A percentile compares a stretch with the other conserved stretches of the same genome.
These are phyloP conservation scores for Aurelia sp. DNA, from an alignment of 30 jellyfish, hydroid and myxozoan genomes.

Conservation along the genomic window DNA sequence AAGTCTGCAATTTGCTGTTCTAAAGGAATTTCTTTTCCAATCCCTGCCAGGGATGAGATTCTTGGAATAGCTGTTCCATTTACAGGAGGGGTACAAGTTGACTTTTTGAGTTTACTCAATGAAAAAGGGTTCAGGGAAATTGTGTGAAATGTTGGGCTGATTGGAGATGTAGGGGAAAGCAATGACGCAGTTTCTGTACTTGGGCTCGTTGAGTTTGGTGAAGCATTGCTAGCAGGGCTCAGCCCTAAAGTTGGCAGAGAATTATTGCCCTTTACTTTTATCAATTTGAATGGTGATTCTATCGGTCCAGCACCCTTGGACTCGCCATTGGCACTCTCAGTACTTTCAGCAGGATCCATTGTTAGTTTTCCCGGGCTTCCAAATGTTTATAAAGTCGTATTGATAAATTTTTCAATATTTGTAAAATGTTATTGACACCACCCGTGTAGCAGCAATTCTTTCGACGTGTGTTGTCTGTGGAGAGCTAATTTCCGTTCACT, in stretches of 20 bases:
- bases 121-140: conserved; percentile 77
- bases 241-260: conserved; percentile 36
- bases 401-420: conserved; percentile 33
- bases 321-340: conserved; percentile 2
- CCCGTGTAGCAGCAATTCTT: conserved; percentile 32
- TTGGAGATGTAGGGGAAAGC: conserved; percentile 65
- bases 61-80: conserved; percentile 59
- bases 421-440: conserved; percentile 56
- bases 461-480: conserved; percentile 44
- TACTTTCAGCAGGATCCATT: conserved; percentile 51
- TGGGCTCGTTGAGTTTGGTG: background rate
- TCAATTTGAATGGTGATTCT: conserved; percentile 66
- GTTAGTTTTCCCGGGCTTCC: conserved; percentile 33
- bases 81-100: conserved; percentile 31
- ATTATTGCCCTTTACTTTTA: conserved; percentile 65
- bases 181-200: background rate
- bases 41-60: conserved; percentile 60
- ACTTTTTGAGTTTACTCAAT: conserved; percentile 51
- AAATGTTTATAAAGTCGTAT: conserved; percentile 11
- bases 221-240: conserved; percentile 30
- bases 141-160: conserved; percentile 28
- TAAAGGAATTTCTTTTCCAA: conserved; percentile 49
- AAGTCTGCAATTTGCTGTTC: conserved; percentile 72
- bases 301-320: conserved; percentile 46
- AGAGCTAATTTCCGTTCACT: conserved; percentile 51